Percentiles rank a stretch among this genome's conserved stretches.
These are phyloP conservation scores for Myrmophylax atrothorax DNA, from an alignment of 2,113 vertebrate species.

Conservation along the genomic window DNA sequence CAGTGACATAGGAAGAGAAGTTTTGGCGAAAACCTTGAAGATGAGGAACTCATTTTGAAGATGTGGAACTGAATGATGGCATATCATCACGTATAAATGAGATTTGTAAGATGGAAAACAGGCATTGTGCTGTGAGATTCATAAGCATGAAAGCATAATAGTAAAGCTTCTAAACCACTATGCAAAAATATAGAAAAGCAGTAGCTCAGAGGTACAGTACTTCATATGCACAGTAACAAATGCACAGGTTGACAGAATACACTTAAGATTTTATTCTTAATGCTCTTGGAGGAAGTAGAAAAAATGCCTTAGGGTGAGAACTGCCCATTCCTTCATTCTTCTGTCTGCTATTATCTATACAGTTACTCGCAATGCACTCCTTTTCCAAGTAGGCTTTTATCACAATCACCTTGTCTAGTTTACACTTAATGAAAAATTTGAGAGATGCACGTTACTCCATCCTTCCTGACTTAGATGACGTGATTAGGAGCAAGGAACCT, in stretches of 20 bases:
- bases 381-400: not conserved
- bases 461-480: not conserved
- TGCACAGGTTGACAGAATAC: not conserved
- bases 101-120: not conserved
- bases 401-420: not conserved
- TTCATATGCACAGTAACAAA: not conserved
- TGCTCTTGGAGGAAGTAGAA: not conserved
- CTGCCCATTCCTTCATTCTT: not conserved
- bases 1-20: not conserved
- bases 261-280: not conserved
- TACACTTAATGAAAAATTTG: constrained; percentile 5
- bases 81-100: not conserved
- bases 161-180: not conserved
- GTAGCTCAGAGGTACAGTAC: not conserved
- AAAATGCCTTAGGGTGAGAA: not conserved
- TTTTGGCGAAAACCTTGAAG: not conserved
- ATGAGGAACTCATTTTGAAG: not conserved
- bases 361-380: not conserved
- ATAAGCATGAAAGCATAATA: not conserved
- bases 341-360: not conserved
- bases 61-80: not conserved
- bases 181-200: not conserved
- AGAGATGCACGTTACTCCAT: not conserved
- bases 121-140: not conserved
- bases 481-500: not conserved